Evolutionary conservation across 2,888 invertebrate species (phyloP), one percentile per base, ranked within the genome.

Genomic region (Nasonia oneida): DNA sequence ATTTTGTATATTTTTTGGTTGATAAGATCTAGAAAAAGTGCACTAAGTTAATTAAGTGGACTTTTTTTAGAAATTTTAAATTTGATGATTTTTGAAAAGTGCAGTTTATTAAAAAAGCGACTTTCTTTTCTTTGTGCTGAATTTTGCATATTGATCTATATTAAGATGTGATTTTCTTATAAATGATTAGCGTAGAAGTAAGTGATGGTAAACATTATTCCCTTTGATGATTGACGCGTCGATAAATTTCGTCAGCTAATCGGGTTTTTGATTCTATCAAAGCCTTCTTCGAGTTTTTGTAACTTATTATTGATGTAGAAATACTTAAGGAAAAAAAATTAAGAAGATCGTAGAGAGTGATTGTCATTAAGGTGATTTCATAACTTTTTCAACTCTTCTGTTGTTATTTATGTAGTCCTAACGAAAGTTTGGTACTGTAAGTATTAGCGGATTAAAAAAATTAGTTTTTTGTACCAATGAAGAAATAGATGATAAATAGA

Each of bases 81-180:
- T 18, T 33, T 70, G 4, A 70, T 33, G 70, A 70, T 39, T 8
- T 70, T 70, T 37, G 12, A 37, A 37, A 37, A 37, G 37, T 5
- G 37, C 4, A 37, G 4, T 37, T 37, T 37, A 37, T 53, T 4
- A 80, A 80, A 23, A 64, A 80, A 84, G 53, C 29, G 74, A 74
- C 57, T 75, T 80, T 84, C 53, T 23, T 5, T 57, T 42, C 47
- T 42, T 37, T 50, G 53, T 80, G 73, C 57, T 83, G 75, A 29
- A 81, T 70, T 73, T 76, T 81, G 57, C 37, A 61, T 23, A 61
- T 73, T 64, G n/a, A 50, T 53, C 47, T 57, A 15, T 53, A 81
- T 57, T 67, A 74, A 82, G 39, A 78, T 85, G 71, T 82, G 74
- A 85, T 81, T 77, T 81, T 73, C 42, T 74, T 76, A 42, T n/a